Evolutionary conservation across 2,888 invertebrate species (phyloP).

Genomic region (Monoplex corrugatus): DNA sequence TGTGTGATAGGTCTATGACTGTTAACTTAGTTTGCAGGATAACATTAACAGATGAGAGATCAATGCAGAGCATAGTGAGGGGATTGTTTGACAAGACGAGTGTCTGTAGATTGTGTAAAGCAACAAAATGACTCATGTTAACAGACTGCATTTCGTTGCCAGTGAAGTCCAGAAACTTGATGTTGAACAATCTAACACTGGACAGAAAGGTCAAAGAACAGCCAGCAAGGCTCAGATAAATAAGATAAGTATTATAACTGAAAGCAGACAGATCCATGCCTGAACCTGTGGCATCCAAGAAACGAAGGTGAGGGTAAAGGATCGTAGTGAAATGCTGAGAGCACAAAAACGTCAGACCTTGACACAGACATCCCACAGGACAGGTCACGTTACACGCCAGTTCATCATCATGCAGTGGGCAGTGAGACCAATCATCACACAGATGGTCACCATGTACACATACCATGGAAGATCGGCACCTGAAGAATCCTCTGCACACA

Average conservation of each 20-base stretch:
- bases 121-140: background rate
- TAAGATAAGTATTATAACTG: background rate
- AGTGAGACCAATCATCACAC: too few species aligned
- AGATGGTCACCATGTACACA: too few species aligned
- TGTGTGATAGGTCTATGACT: background rate
- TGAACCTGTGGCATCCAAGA: background rate
- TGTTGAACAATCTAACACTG: background rate
- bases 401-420: too few species aligned
- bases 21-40: background rate
- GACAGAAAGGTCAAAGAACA: slow-evolving; percentile 5
- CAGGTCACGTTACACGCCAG: too few species aligned
- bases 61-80: background rate
- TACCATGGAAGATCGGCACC: too few species aligned
- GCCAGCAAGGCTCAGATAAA: background rate
- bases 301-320: background rate
- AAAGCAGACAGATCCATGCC: background rate
- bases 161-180: background rate
- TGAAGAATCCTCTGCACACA: too few species aligned
- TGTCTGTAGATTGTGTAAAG: background rate
- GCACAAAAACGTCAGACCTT: too few species aligned
- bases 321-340: background rate
- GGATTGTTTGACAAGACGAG: background rate
- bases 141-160: background rate
- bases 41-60: background rate
- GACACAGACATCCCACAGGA: too few species aligned